These are phyloP conservation scores for Amphibalanus amphitrite DNA, from an alignment of 1,140 invertebrate genomes.

Conservation along the genomic window DNA sequence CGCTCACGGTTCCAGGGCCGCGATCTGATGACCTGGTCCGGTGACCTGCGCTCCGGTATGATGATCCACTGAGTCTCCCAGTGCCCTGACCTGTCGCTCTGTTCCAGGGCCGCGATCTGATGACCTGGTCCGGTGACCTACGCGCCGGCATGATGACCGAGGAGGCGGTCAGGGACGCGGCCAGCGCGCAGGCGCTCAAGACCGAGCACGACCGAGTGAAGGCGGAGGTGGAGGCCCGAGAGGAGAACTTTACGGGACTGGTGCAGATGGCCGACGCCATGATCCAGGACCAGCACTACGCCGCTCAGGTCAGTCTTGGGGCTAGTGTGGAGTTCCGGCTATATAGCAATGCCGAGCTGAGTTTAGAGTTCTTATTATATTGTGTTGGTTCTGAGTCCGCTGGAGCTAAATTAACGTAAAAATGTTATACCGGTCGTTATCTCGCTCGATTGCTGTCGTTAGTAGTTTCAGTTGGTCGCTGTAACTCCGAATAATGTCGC, in stretches of 20 bases:
- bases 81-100: constrained; percentile 8
- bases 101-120: constrained; percentile 60
- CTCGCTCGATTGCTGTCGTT: too few species aligned
- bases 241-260: constrained; percentile 63
- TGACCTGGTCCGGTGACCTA: constrained; percentile 67
- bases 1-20: too few species aligned
- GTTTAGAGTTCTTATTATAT: too few species aligned
- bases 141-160: constrained; percentile 60
- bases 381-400: too few species aligned
- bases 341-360: too few species aligned
- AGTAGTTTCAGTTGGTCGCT: too few species aligned
- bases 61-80: too few species aligned
- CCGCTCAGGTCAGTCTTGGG: constrained; percentile 31
- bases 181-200: constrained; percentile 67
- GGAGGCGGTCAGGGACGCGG: constrained; percentile 66
- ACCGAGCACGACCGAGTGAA: constrained; percentile 79
- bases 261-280: constrained; percentile 64
- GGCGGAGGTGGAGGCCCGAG: constrained; percentile 84
- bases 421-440: too few species aligned
- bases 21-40: constrained; percentile 48
- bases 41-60: constrained; percentile 55
- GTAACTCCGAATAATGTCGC: too few species aligned
- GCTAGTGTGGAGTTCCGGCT: too few species aligned
- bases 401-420: too few species aligned
- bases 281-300: constrained; percentile 70